phyloP scores from a whole-genome alignment of 2,113 vertebrate genomes.

The Machaerirhynchus nigripectus region DNA sequence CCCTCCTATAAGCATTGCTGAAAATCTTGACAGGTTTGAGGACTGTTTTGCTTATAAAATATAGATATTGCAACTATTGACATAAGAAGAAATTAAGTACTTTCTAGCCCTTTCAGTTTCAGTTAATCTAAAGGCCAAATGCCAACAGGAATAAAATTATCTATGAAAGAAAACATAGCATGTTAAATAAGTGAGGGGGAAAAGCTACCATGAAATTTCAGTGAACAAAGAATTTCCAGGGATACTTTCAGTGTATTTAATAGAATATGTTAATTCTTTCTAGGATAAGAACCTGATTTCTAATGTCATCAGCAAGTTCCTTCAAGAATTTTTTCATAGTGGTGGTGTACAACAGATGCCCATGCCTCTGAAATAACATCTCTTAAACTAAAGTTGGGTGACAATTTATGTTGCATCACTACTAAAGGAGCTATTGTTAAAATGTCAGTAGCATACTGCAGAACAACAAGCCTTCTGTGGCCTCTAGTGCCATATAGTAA shows the following conservation, averaged over 20 bases:
- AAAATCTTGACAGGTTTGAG: not conserved
- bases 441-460: not conserved
- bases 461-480: not conserved
- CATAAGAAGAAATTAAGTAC: not conserved
- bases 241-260: not conserved
- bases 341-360: fast-evolving
- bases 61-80: not conserved
- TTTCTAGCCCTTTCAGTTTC: not conserved
- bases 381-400: not conserved
- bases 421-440: not conserved
- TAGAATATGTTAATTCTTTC: not conserved
- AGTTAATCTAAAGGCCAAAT: not conserved
- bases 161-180: not conserved
- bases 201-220: not conserved
- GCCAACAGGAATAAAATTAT: not conserved
- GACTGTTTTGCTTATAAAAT: not conserved
- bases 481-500: not conserved
- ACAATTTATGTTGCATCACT: not conserved
- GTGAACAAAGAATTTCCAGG: not conserved
- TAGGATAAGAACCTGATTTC: not conserved
- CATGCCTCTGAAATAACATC: not conserved
- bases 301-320: not conserved
- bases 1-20: not conserved
- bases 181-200: not conserved
- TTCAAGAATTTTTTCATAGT: not conserved